These are phyloP conservation scores for Pissodes strobi DNA, from an alignment of 1,140 invertebrate species.

Conservation along the genomic window DNA sequence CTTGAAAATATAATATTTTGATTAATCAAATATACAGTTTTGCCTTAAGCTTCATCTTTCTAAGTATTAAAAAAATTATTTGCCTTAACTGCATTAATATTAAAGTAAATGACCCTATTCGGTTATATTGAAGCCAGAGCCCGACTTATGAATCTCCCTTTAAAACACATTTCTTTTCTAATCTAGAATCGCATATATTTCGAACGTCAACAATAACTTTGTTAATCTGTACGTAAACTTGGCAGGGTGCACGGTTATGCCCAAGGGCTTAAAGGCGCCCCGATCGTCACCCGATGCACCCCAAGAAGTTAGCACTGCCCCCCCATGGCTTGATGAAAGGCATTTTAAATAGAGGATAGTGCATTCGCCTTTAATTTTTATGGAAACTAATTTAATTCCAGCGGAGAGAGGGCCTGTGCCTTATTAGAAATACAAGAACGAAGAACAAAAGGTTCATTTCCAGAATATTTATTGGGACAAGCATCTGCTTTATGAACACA, in stretches of 20 bases:
- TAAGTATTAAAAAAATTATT: no score
- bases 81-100: no score
- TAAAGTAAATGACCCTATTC: no score
- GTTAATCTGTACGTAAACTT: constrained; percentile 41
- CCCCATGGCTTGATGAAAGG: constrained; percentile 27
- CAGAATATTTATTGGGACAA: no score
- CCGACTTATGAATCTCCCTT: no score
- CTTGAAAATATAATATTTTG: no score
- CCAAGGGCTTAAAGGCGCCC: constrained; percentile 2
- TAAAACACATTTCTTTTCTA: not conserved
- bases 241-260: constrained; percentile 10
- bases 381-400: constrained; percentile 28
- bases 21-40: no score
- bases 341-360: constrained; percentile 16
- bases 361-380: constrained; percentile 30
- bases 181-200: constrained; percentile 27
- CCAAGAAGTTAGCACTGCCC: constrained; percentile 11
- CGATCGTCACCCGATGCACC: constrained; percentile 5
- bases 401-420: not conserved
- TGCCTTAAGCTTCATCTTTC: no score
- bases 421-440: constrained; percentile 13
- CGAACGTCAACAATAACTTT: constrained; percentile 36
- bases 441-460: no score
- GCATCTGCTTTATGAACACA: no score
- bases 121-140: no score